Evolutionary conservation across 2,797 vertebrate species (phyloP).

Genomic region (Peromyscus eremicus): DNA sequence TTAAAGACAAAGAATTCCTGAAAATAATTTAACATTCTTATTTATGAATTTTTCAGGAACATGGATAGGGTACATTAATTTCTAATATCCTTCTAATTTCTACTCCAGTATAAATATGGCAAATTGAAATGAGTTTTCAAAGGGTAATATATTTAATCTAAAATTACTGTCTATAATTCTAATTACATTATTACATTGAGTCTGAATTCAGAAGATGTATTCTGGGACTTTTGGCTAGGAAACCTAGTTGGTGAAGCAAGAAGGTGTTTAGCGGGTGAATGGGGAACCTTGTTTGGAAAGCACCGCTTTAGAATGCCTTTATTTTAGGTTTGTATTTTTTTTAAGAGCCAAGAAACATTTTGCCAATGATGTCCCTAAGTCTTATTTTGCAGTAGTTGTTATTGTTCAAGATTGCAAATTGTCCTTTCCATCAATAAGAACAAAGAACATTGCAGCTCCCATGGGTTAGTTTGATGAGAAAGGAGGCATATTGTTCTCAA

Average conservation of each 20-base stretch:
- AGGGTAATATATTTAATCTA: conserved; percentile 6
- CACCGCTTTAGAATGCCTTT: neutral
- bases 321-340: neutral
- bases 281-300: conserved; percentile 21
- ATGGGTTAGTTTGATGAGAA: neutral
- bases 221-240: neutral
- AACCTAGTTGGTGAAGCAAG: neutral
- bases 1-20: conserved; percentile 32
- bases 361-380: neutral
- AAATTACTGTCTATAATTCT: conserved; percentile 4
- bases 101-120: neutral
- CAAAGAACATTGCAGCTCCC: neutral
- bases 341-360: neutral
- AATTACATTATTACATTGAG: neutral
- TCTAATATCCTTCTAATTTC: conserved; percentile 6
- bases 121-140: conserved; percentile 53
- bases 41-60: neutral
- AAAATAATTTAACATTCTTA: neutral
- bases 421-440: neutral
- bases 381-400: neutral
- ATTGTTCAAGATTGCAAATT: conserved; percentile 7
- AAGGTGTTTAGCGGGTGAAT: neutral
- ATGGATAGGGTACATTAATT: neutral
- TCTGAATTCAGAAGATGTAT: conserved; percentile 11
- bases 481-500: neutral